phyloP scores from a whole-genome alignment of 2,797 vertebrate species.

The Enteromius viviparus region DNA sequence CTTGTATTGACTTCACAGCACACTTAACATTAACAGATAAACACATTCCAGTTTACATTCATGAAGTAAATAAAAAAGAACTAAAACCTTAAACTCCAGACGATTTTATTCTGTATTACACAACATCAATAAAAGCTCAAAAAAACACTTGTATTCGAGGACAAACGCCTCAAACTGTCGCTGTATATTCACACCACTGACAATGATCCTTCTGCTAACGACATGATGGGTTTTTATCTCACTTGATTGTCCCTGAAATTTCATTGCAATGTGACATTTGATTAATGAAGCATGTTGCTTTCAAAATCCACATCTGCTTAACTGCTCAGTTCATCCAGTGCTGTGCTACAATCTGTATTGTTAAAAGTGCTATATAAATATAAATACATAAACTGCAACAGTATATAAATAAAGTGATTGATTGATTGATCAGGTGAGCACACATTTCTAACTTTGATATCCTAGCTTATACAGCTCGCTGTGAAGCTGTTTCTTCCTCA shows the following conservation, averaged over 20 bases:
- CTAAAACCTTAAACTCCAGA: background rate
- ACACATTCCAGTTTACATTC: background rate
- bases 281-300: constrained; percentile 18
- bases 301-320: background rate
- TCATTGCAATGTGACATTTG: constrained; percentile 33
- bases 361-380: too few relatives aligned
- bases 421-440: background rate
- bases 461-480: background rate
- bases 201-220: constrained; percentile 15
- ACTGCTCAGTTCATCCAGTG: background rate
- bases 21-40: background rate
- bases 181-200: background rate
- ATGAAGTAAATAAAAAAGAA: background rate
- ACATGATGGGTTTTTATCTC: background rate
- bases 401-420: too few relatives aligned
- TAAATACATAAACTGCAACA: too few relatives aligned
- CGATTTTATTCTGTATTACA: background rate
- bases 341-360: too few relatives aligned
- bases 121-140: background rate
- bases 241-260: constrained; percentile 21
- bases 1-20: background rate
- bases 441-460: constrained; percentile 1
- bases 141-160: constrained; percentile 1
- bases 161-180: background rate
- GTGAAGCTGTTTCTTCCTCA: constrained; percentile 32